Base-by-base conservation (phyloP, 2,113 vertebrate species). In the Dissostichus mawsoni region DNA sequence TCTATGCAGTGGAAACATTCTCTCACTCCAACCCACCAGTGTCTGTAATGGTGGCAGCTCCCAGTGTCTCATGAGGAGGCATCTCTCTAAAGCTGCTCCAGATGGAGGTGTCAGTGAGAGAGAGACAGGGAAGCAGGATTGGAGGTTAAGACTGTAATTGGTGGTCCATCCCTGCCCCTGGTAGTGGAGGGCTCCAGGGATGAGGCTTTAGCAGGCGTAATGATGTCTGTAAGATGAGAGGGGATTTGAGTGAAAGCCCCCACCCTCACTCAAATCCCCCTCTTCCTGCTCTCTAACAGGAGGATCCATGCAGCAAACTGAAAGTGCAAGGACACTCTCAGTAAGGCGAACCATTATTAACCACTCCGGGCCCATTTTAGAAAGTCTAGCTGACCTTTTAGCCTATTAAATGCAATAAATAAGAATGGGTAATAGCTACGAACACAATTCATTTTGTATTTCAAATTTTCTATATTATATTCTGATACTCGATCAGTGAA, bases 201-300 rank as follows among this genome's bases (percentile, higher is more conserved):
- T 48, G 59, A 85, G 74, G 86, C 91, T 94, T 93, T 94, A 93
- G 89, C 83, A 87, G 90, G 87, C 92, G 84, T 93, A 93, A 94
- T 89, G 89, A 94, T 94, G 94, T 87, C 94, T 95, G 93, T 93
- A 92, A 95, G 90, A 81, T 82, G 93, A 92, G 90, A 90, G 86
- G 92, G 93, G 91, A 91, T 94, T 87, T 82, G 80, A 89, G 69
- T 74, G 65, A 44, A 12, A 72, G 78, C 78, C 78, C 76, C 69
- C 56, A 44, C 83, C 81, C 65, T 65, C 8, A 2, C 75, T 84
- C 69, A 84, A 84, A 85, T 80, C 85, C 80, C 57, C 50, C 72
- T 80, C 85, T 80, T 76, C 81, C 70, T 66, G 78, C 58, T 52
- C 64, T 78, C 50, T 85, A 81, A 83, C 79, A 74, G 70, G 29